phyloP scores from a whole-genome alignment of 2,888 invertebrate genomes.

The Aethes cnicana region DNA sequence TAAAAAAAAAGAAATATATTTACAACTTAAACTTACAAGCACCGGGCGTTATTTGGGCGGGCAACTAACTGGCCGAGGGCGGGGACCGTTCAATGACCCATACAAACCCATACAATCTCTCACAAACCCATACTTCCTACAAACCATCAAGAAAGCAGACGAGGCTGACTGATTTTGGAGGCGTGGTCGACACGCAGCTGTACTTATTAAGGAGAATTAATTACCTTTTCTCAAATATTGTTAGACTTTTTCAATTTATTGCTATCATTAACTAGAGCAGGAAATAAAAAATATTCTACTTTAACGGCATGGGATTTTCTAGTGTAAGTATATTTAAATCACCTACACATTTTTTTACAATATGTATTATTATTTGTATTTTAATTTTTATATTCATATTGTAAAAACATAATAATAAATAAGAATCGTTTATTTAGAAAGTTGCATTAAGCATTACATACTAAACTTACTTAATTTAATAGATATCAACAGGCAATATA shows the following conservation, averaged over 20 bases:
- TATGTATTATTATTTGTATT: too few species aligned
- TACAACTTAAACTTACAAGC: constrained; percentile 24
- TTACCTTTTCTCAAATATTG: constrained; percentile 22
- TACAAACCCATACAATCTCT: constrained; percentile 34
- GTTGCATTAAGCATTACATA: too few species aligned
- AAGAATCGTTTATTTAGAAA: too few species aligned
- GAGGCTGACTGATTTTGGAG: constrained; percentile 52
- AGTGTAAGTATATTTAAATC: too few species aligned
- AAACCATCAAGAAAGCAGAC: constrained; percentile 41
- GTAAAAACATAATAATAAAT: too few species aligned
- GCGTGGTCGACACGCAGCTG: constrained; percentile 54
- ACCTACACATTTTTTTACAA: too few species aligned
- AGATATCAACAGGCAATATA: too few species aligned
- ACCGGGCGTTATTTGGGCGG: constrained; percentile 51
- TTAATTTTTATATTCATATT: too few species aligned
- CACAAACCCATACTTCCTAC: constrained; percentile 30
- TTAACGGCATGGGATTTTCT: too few species aligned
- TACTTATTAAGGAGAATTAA: constrained; percentile 43
- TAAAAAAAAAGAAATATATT: constrained; percentile 9
- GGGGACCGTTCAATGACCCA: constrained; percentile 46
- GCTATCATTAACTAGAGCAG: too few species aligned
- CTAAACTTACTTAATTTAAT: too few species aligned
- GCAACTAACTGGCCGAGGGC: constrained; percentile 32
- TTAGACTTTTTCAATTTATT: constrained; percentile 15
- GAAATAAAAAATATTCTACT: too few species aligned